Evolutionary conservation across 2,888 invertebrate species (phyloP), one percentile per base, ranked within the genome.

Genomic region (Hypselothyrea guttata): DNA sequence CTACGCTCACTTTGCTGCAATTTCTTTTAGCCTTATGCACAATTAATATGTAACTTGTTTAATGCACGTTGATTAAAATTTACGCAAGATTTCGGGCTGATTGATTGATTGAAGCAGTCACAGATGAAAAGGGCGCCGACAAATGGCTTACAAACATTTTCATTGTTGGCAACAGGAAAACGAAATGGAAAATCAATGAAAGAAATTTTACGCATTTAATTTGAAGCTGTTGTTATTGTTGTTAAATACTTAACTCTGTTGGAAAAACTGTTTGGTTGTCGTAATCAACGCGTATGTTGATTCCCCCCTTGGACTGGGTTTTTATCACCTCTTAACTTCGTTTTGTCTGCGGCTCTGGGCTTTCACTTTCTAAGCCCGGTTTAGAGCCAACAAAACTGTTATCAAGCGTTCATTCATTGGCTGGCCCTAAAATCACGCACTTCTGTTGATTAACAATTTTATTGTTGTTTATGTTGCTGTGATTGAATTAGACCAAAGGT

Each of bases 321-420:
- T 57, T 54, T 67, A 56, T 67, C 38, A 27, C 18, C 42, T 52
- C 41, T 56, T 41, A 46, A 31, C 45, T 59, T 54, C 56, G 41
- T 42, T 60, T 68, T 41, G 47, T 51, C n/a, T n/a, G n/a, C n/a
- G n/a, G 9, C 30, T 30, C 2, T 27, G 45, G 22, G 76, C 75
- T 72, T 77, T 77, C 84, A 77, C 77, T 77, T 77, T 81, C 75
- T 56, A 75, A 67, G 71, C 58, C 61, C 48, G 58, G 54, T 53
- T 54, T 27, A 28, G 41, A 52, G 51, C 34, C 51, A 73, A 70
- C 73, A 68, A 70, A 73, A 53, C 55, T 52, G 52, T 68, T 60
- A 41, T 38, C 47, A 47, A 47, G 42, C 27, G 30, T 30, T 40
- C 7, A 12, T 8, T 28, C 7, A 11, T 34, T 7, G 40, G 30